These are phyloP conservation scores for Neoarius graeffei DNA, from an alignment of 2,113 vertebrate genomes.

Conservation along the genomic window DNA sequence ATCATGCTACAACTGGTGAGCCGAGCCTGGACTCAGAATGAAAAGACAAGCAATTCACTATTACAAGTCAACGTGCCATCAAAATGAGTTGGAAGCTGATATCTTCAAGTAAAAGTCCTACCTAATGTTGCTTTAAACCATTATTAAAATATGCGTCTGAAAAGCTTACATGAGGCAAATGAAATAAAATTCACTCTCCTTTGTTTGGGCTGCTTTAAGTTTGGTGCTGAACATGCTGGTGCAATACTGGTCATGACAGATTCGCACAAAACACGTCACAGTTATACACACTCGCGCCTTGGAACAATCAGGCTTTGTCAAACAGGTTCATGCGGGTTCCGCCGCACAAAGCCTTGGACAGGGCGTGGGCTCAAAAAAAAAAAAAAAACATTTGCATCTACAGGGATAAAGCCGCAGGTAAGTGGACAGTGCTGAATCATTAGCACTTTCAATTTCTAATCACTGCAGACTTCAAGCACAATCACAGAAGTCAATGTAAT, in stretches of 20 bases:
- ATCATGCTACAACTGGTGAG: too few relatives aligned
- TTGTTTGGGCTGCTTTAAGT: background rate
- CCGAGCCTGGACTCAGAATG: too few relatives aligned
- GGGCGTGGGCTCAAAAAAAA: conserved; percentile 37
- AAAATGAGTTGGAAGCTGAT: too few relatives aligned
- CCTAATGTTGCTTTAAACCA: too few relatives aligned
- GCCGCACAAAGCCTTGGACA: conserved; percentile 24
- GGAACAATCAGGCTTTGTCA: conserved; percentile 34
- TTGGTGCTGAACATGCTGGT: background rate
- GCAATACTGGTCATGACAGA: background rate
- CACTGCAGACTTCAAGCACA: conserved; percentile 21
- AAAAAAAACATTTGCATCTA: conserved; percentile 46
- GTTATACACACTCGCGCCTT: background rate
- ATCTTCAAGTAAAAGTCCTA: too few relatives aligned
- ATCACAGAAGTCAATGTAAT: conserved; percentile 24
- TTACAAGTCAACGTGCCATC: too few relatives aligned
- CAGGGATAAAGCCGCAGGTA: conserved; percentile 33
- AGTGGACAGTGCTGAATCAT: conserved; percentile 41
- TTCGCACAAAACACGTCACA: background rate
- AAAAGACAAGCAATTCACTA: too few relatives aligned
- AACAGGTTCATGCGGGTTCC: conserved; percentile 48
- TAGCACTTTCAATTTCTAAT: conserved; percentile 27
- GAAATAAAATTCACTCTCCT: background rate
- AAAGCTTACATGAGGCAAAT: background rate
- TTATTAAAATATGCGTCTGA: background rate